Conservation (phyloP, 2,888 invertebrate species). For the Fragum fragum region DNA sequence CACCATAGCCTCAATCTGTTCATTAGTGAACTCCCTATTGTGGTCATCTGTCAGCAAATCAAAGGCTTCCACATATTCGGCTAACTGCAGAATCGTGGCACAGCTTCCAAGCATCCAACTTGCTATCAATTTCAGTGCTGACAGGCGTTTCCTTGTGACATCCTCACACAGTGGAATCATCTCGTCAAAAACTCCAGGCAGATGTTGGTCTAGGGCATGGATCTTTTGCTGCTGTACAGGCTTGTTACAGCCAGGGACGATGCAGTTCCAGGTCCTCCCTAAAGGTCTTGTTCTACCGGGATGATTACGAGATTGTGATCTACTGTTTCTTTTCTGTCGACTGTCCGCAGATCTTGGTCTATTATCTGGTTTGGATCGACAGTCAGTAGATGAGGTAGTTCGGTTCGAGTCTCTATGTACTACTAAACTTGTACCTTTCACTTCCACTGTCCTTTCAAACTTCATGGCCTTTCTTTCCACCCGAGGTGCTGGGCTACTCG, state of each 20-base stretch:
- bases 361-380: background rate
- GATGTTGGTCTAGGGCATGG: background rate
- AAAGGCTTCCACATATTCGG: background rate
- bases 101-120: background rate
- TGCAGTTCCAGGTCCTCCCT: background rate
- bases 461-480: background rate
- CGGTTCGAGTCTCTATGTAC: too few species aligned
- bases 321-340: too few species aligned
- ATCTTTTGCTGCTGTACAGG: slow-evolving; percentile 9
- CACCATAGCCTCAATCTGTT: background rate
- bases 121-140: slow-evolving; percentile 10
- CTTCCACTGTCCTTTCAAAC: background rate
- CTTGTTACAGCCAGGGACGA: background rate
- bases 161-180: background rate
- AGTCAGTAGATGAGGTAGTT: background rate
- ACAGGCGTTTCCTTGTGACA: slow-evolving; percentile 8
- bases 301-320: background rate
- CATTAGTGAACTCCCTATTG: background rate
- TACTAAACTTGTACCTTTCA: background rate
- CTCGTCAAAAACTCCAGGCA: background rate
- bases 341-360: too few species aligned
- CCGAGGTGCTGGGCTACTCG: background rate
- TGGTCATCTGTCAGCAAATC: background rate
- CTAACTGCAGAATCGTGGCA: background rate
- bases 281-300: background rate